Base-by-base conservation (phyloP, 2,797 vertebrate genomes). In the Catharus ustulatus region DNA sequence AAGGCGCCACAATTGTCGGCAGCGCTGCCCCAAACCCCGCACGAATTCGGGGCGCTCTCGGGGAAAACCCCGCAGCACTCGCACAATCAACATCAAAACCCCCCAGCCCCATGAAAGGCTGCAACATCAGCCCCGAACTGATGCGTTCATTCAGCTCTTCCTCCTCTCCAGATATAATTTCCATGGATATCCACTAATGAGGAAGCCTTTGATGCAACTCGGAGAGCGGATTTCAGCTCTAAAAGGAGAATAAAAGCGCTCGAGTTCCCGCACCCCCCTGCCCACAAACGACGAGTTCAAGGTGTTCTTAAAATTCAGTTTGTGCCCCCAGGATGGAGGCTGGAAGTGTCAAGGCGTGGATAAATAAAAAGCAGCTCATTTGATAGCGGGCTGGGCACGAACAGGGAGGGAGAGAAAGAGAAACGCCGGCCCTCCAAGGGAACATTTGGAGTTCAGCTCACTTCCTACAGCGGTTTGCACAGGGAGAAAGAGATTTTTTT, bases 391-490 rank as follows among this genome's bases (percentile, higher is more conserved):
- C 40, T 40, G 40, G 40, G 14, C 40, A 40, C 40, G 40, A 96
- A 86, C 68, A 54, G 72, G 86, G 22, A 43, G 58, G 78, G 69
- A 58, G 38, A 89, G 91, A 82, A 89, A 58, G 38, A 89, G 91
- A 82, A 89, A 62, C 69, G 54, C 24, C 1, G 26, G 40, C 67
- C 34, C 84, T 87, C 72, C 76, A 38, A n/a, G 73, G 87, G 90
- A 94, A 90, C 89, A 75, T 87, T 92, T 73, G 96, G 92, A 82
- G 79, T 83, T 80, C 72, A 86, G 74, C 78, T 97, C 91, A 55
- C 89, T 97, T 97, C 96, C 93, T 96, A 72, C 94, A 92, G 69
- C 59, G 57, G 49, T 95, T 94, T 93, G 84, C 94, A 93, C 87
- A 68, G 74, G 19, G 30, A 92, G 90, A 95, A 94, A 96, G 95